Evolutionary conservation across 2,888 invertebrate genomes (phyloP).

Genomic region (Amphiduros pacificus): DNA sequence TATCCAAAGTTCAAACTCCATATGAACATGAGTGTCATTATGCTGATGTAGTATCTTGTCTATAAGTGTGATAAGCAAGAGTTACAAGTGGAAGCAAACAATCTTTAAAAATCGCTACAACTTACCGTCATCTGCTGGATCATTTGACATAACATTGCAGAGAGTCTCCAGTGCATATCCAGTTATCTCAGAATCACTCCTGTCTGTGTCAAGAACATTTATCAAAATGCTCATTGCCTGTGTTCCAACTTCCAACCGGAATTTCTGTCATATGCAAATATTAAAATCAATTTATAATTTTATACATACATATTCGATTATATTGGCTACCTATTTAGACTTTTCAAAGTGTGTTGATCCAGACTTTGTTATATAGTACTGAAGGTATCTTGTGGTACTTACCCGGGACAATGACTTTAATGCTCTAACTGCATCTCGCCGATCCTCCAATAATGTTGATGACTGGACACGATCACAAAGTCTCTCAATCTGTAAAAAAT

Average conservation of each 20-base stretch:
- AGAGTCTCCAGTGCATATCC: slow-evolving; percentile 90
- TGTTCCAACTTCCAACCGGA: slow-evolving; percentile 94
- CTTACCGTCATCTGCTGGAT: slow-evolving; percentile 49
- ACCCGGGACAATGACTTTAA: slow-evolving; percentile 73
- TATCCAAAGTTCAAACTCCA: too few relatives aligned
- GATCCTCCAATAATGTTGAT: slow-evolving; percentile 90
- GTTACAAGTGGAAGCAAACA: too few relatives aligned
- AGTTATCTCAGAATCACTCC: slow-evolving; percentile 85
- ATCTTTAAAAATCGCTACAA: too few relatives aligned
- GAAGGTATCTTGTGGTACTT: slow-evolving; percentile 11
- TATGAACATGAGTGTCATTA: too few relatives aligned
- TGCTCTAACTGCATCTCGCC: slow-evolving; percentile 94
- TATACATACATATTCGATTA: too few relatives aligned
- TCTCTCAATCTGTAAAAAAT: slow-evolving; percentile 72
- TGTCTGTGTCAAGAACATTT: slow-evolving; percentile 80
- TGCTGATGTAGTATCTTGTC: too few relatives aligned
- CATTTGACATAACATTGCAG: slow-evolving; percentile 77
- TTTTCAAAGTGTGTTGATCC: too few relatives aligned
- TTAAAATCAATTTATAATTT: too few relatives aligned
- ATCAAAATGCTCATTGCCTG: slow-evolving; percentile 75
- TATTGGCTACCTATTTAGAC: too few relatives aligned
- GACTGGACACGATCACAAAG: slow-evolving; percentile 90
- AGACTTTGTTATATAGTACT: background rate
- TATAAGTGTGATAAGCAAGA: too few relatives aligned
- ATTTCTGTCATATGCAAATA: slow-evolving; percentile 79